Evolutionary conservation across 2,797 vertebrate species (phyloP).

Genomic region (Halcyon leucocephala): DNA sequence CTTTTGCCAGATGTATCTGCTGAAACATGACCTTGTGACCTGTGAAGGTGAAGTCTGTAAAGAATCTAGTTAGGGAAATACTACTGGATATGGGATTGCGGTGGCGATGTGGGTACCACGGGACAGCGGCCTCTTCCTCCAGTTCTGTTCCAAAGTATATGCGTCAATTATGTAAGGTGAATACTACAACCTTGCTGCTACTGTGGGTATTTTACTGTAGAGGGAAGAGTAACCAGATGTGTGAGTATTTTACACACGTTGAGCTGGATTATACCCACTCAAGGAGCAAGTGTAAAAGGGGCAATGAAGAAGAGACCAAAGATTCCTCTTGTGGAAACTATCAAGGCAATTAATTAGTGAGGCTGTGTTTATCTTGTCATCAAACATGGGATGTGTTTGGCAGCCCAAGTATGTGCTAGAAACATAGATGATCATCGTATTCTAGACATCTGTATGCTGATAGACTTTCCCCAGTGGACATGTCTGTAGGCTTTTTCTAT

Average conservation of each 20-base stretch:
- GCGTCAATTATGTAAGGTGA: neutral
- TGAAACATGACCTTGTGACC: neutral
- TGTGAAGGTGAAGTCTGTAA: neutral
- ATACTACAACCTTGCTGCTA: neutral
- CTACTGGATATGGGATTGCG: accelerated
- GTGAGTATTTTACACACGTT: neutral
- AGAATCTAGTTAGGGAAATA: neutral
- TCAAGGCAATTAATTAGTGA: neutral
- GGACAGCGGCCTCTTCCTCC: neutral
- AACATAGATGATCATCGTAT: neutral
- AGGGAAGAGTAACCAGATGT: neutral
- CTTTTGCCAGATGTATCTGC: neutral
- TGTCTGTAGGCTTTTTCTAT: neutral
- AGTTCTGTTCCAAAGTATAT: neutral
- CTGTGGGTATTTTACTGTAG: neutral
- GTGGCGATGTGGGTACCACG: neutral
- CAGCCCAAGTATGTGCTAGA: neutral
- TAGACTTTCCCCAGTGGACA: neutral
- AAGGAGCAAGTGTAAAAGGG: neutral
- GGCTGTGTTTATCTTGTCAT: neutral
- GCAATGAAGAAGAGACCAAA: neutral
- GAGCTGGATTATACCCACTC: neutral
- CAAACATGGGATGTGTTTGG: neutral
- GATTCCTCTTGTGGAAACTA: neutral
- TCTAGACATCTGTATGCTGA: neutral